A percentile compares a stretch with the other conserved stretches of the same genome.
These are phyloP conservation scores for Capromys pilorides DNA, from an alignment of 2,797 vertebrate genomes.

Conservation along the genomic window DNA sequence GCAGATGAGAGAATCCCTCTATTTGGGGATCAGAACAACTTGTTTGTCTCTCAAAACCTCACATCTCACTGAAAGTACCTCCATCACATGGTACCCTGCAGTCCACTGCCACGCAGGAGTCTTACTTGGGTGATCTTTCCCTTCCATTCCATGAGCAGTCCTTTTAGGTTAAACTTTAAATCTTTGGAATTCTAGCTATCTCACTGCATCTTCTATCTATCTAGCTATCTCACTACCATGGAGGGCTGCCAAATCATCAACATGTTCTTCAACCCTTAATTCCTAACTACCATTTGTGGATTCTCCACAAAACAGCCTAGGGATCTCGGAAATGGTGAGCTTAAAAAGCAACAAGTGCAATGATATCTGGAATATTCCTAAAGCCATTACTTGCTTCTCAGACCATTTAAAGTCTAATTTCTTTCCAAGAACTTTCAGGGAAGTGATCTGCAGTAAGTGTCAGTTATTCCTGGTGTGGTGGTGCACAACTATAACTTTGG, in stretches of 20 bases:
- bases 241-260: background rate
- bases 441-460: background rate
- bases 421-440: slow-evolving; percentile 19
- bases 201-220: background rate
- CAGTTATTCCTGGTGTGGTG: background rate
- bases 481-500: background rate
- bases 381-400: background rate
- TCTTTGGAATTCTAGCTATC: background rate
- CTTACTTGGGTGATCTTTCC: background rate
- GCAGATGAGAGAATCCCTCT: background rate
- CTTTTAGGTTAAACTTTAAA: background rate
- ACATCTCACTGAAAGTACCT: background rate
- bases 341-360: background rate
- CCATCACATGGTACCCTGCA: background rate
- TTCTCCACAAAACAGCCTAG: background rate
- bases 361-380: background rate
- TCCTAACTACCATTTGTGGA: background rate
- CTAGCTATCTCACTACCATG: too few species aligned
- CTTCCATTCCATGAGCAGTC: background rate
- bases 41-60: background rate
- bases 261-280: background rate
- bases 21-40: too few species aligned
- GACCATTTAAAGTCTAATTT: background rate
- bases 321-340: background rate
- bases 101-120: background rate